Percentiles rank a stretch among this genome's conserved stretches.
phyloP scores from a whole-genome alignment of 2,797 vertebrate genomes.

The Melanogrammus aeglefinus region DNA sequence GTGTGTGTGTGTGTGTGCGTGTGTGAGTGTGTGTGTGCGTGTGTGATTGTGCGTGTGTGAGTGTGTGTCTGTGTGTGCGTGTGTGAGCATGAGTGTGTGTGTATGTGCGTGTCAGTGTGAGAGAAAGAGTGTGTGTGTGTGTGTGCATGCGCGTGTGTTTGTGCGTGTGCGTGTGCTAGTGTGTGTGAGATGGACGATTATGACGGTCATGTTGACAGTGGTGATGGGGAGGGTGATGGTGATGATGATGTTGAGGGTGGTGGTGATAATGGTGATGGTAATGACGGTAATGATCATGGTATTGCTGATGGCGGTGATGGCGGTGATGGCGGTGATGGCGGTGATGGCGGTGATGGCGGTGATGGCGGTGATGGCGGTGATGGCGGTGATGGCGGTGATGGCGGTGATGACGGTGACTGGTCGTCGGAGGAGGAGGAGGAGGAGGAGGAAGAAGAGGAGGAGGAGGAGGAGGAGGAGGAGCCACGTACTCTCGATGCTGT shows the following conservation, averaged over 20 bases:
- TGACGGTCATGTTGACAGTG: neutral
- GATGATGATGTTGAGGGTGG: neutral
- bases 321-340: neutral
- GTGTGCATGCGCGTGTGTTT: too few relatives aligned
- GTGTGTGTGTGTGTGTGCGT: too few relatives aligned
- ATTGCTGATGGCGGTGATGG: neutral
- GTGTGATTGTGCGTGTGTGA: too few relatives aligned
- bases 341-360: neutral
- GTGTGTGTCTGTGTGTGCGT: too few relatives aligned
- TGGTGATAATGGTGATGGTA: neutral
- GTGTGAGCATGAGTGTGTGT: neutral
- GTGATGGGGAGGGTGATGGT: neutral
- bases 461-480: neutral
- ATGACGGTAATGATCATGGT: neutral
- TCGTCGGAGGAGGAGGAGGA: too few relatives aligned
- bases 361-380: neutral
- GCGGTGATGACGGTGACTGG: neutral
- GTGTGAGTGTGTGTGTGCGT: too few relatives aligned
- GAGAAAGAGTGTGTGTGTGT: too few relatives aligned
- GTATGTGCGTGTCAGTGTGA: too few relatives aligned
- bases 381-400: neutral
- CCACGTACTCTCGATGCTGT: constrained; percentile 89
- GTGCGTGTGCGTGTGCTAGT: too few relatives aligned
- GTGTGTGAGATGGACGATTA: neutral
- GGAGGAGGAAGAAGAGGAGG: too few relatives aligned